These are phyloP conservation scores for Eupithecia dodoneata DNA, from an alignment of 2,888 invertebrate genomes.

Conservation along the genomic window DNA sequence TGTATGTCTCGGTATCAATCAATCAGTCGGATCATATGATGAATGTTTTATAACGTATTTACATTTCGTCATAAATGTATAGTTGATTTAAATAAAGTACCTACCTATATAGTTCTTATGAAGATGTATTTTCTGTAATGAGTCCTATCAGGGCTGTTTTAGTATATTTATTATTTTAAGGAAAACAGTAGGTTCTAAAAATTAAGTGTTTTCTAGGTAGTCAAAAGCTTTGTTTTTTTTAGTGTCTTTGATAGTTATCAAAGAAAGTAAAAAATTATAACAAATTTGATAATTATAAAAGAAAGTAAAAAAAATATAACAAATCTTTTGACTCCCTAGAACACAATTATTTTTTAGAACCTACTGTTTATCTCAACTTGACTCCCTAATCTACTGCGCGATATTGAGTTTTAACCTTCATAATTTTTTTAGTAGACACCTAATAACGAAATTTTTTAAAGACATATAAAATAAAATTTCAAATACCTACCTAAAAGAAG, in stretches of 20 bases:
- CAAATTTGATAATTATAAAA: too few relatives aligned
- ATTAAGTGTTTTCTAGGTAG: too few relatives aligned
- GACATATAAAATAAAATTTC: background rate
- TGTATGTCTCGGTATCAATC: background rate
- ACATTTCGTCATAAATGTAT: background rate
- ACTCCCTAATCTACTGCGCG: background rate
- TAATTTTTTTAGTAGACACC: background rate
- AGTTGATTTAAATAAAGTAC: background rate
- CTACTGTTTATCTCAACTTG: too few relatives aligned
- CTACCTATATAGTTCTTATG: background rate
- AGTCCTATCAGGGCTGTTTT: too few relatives aligned
- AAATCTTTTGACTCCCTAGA: too few relatives aligned
- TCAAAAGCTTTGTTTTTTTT: too few relatives aligned
- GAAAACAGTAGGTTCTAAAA: background rate
- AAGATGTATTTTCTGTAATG: background rate
- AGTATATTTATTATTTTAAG: background rate
- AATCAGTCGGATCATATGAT: background rate
- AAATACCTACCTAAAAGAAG: background rate
- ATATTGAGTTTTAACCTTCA: background rate
- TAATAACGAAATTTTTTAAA: background rate
- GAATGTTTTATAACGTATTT: background rate
- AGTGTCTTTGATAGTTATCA: too few relatives aligned
- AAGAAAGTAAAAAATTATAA: too few relatives aligned
- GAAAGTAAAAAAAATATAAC: too few relatives aligned
- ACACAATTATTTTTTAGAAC: too few relatives aligned